These are phyloP conservation scores for Hipposideros armiger DNA, from an alignment of 2,113 vertebrate genomes.

Conservation along the genomic window DNA sequence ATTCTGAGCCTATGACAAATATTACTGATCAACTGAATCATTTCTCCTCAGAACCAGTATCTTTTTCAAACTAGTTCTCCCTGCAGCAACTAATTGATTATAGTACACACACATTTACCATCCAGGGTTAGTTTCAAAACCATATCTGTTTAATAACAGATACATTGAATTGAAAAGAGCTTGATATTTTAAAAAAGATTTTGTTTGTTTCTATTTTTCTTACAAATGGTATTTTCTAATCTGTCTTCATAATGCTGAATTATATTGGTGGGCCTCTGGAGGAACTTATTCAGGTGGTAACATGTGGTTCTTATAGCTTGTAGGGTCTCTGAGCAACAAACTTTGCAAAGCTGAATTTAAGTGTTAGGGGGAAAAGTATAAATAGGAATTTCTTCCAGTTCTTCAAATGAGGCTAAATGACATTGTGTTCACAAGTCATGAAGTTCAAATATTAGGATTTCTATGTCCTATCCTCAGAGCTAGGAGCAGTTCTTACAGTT, in stretches of 20 bases:
- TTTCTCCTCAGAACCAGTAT: not conserved
- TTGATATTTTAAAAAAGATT: not conserved
- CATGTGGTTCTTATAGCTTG: slow-evolving; percentile 28
- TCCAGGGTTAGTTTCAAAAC: slow-evolving; percentile 18
- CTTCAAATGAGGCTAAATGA: not conserved
- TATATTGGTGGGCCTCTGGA: slow-evolving; percentile 41
- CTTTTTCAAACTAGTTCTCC: not conserved
- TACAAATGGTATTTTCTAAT: not conserved
- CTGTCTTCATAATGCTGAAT: slow-evolving; percentile 1
- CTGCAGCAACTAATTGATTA: not conserved
- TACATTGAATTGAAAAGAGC: not conserved
- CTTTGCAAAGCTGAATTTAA: slow-evolving; percentile 22
- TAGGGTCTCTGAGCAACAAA: not conserved
- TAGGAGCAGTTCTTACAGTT: not conserved
- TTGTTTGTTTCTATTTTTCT: slow-evolving; percentile 27
- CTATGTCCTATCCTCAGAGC: not conserved
- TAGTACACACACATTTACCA: not conserved
- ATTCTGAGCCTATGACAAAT: not conserved
- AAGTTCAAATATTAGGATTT: slow-evolving; percentile 39
- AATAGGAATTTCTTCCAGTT: not conserved
- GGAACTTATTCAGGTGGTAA: not conserved
- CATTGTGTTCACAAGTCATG: not conserved
- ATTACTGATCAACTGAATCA: not conserved
- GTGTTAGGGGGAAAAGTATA: not conserved
- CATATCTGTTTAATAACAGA: not conserved